A percentile compares a stretch with the other conserved stretches of the same genome.
Conservation (phyloP, 2,888 invertebrate species). For the Acanthococcus lagerstroemiae region DNA sequence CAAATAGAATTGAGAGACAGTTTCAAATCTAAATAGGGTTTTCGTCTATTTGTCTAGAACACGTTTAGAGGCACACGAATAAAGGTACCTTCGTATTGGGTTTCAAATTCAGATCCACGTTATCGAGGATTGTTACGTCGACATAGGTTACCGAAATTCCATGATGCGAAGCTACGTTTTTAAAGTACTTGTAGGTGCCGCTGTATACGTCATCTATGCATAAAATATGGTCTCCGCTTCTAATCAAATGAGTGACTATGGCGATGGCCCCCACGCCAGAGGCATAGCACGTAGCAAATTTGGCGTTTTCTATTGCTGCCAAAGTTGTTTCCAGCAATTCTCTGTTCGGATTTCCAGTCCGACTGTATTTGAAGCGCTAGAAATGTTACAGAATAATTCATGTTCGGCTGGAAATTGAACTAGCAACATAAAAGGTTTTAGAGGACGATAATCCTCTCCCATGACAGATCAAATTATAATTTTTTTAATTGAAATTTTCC, state of each 20-base stretch:
- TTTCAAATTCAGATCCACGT: constrained; percentile 58
- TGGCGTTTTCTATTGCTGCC: constrained; percentile 26
- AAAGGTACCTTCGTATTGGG: constrained; percentile 69
- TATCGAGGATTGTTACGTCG: constrained; percentile 61
- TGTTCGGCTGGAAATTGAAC: too few relatives aligned
- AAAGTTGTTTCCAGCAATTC: constrained; percentile 33
- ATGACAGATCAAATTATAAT: too few relatives aligned
- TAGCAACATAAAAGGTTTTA: too few relatives aligned
- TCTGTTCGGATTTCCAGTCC: constrained; percentile 32
- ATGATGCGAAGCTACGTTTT: constrained; percentile 53
- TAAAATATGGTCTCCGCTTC: constrained; percentile 32
- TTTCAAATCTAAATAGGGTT: too few relatives aligned
- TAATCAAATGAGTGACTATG: constrained; percentile 15
- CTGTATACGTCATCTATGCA: constrained; percentile 86
- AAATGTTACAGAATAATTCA: too few relatives aligned
- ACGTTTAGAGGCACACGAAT: too few relatives aligned
- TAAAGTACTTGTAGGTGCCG: constrained; percentile 69
- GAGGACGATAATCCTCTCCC: too few relatives aligned
- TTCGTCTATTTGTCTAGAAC: too few relatives aligned
- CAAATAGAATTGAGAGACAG: too few relatives aligned
- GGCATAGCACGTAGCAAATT: constrained; percentile 21
- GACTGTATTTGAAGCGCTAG: constrained; percentile 28
- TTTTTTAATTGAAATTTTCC: too few relatives aligned
- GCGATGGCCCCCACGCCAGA: constrained; percentile 30
- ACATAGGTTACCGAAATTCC: constrained; percentile 67